Conservation (phyloP, 2,797 vertebrate species). For the Chaenodraco wilsoni region DNA sequence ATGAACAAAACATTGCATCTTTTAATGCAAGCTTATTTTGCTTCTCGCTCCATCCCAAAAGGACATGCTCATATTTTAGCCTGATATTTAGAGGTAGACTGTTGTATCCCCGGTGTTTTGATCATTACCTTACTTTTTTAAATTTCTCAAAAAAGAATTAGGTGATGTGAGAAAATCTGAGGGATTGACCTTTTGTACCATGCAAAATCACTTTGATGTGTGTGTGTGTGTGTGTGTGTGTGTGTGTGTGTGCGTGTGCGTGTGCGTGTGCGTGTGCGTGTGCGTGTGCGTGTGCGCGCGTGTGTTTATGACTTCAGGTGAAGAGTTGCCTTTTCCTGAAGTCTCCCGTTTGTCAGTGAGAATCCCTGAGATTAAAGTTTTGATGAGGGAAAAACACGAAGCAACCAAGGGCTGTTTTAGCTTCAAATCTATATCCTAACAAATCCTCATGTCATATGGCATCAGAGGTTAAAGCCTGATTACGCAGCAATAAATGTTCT, state of each 20-base stretch:
- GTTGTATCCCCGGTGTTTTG: slow-evolving; percentile 70
- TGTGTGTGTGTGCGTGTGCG: slow-evolving; percentile 33
- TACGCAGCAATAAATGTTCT: slow-evolving; percentile 86
- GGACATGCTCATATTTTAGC: slow-evolving; percentile 65
- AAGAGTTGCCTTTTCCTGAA: slow-evolving; percentile 69
- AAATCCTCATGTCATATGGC: slow-evolving; percentile 76
- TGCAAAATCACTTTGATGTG: slow-evolving; percentile 76
- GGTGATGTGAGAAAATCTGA: slow-evolving; percentile 63
- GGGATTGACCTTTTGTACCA: slow-evolving; percentile 73
- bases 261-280: slow-evolving; percentile 16
- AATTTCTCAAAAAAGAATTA: slow-evolving; percentile 58
- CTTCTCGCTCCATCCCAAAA: slow-evolving; percentile 58
- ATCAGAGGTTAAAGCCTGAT: slow-evolving; percentile 80
- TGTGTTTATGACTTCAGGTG: slow-evolving; percentile 58
- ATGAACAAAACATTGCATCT: slow-evolving; percentile 61
- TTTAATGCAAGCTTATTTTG: slow-evolving; percentile 63
- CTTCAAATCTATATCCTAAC: slow-evolving; percentile 79
- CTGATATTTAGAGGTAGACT: slow-evolving; percentile 75
- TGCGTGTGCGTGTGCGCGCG: slow-evolving; percentile 37
- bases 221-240: slow-evolving; percentile 28
- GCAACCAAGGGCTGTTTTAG: slow-evolving; percentile 85
- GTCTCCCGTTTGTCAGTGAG: slow-evolving; percentile 62
- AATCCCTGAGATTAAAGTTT: slow-evolving; percentile 58
- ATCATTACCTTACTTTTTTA: slow-evolving; percentile 55
- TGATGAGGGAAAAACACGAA: slow-evolving; percentile 54